phyloP scores from a whole-genome alignment of 2,113 vertebrate species.

The Grammomys surdaster region DNA sequence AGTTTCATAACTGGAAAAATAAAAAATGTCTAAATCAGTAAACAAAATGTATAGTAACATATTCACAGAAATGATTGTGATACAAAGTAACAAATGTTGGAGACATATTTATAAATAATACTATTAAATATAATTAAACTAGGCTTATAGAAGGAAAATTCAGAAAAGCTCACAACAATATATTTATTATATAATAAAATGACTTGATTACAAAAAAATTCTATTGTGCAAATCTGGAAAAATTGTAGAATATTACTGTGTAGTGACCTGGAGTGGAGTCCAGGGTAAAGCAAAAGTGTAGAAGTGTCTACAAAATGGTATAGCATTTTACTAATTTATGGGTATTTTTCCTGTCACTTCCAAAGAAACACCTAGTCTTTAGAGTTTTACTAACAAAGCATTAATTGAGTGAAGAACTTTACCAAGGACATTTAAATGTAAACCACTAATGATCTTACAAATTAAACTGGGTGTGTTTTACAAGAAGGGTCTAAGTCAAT shows the following conservation, averaged over 20 bases:
- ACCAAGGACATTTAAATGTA: constrained; percentile 23
- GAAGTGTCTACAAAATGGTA: neutral
- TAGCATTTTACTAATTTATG: neutral
- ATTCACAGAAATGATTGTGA: neutral
- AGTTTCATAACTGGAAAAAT: neutral
- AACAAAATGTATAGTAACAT: neutral
- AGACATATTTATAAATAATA: neutral
- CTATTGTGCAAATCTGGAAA: neutral
- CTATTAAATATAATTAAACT: neutral
- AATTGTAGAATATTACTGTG: neutral
- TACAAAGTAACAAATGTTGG: neutral
- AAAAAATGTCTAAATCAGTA: neutral
- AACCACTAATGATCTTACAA: neutral
- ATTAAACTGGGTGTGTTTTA: neutral
- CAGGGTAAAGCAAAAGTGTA: neutral
- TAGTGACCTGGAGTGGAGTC: neutral
- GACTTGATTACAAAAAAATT: neutral
- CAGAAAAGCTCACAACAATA: neutral
- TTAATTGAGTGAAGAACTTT: neutral
- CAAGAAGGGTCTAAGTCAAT: neutral
- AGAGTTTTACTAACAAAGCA: constrained; percentile 4
- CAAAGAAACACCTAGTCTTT: neutral
- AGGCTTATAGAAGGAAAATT: constrained; percentile 14
- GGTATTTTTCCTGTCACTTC: neutral
- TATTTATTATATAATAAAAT: neutral